These are phyloP conservation scores for Agapetus fuscipes DNA, from an alignment of 2,888 invertebrate species.

Conservation along the genomic window DNA sequence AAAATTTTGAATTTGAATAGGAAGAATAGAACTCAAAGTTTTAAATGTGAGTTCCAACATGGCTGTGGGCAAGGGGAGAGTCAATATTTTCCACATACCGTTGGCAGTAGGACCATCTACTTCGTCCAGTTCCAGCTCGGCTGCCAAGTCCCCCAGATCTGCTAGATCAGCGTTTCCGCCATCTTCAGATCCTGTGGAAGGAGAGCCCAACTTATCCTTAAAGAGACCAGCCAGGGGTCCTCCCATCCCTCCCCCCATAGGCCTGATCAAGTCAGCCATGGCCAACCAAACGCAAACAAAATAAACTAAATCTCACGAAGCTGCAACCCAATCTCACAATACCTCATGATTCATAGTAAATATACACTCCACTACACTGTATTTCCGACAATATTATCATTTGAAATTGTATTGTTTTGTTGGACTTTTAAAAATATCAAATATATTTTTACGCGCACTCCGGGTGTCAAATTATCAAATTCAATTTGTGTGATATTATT, in stretches of 20 bases:
- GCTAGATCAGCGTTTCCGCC: slow-evolving; percentile 48
- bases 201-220: slow-evolving; percentile 70
- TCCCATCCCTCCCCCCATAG: slow-evolving; percentile 57
- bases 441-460: no score
- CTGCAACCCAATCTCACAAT: not conserved
- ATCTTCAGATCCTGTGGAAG: slow-evolving; percentile 80
- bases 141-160: slow-evolving; percentile 50
- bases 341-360: not conserved
- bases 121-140: slow-evolving; percentile 60
- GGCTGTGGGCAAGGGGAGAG: no score
- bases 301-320: not conserved
- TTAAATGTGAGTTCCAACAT: no score
- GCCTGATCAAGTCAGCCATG: slow-evolving; percentile 64
- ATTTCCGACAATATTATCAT: no score
- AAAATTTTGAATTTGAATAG: no score
- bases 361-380: no score
- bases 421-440: not conserved
- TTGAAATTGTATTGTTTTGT: not conserved
- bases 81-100: no score
- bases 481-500: no score
- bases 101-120: slow-evolving; percentile 56
- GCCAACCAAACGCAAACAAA: not conserved
- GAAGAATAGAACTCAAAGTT: no score
- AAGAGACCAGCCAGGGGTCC: slow-evolving; percentile 26
- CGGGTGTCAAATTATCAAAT: no score